These are phyloP conservation scores for Rhingia campestris DNA, from an alignment of 2,888 invertebrate genomes.

Conservation along the genomic window DNA sequence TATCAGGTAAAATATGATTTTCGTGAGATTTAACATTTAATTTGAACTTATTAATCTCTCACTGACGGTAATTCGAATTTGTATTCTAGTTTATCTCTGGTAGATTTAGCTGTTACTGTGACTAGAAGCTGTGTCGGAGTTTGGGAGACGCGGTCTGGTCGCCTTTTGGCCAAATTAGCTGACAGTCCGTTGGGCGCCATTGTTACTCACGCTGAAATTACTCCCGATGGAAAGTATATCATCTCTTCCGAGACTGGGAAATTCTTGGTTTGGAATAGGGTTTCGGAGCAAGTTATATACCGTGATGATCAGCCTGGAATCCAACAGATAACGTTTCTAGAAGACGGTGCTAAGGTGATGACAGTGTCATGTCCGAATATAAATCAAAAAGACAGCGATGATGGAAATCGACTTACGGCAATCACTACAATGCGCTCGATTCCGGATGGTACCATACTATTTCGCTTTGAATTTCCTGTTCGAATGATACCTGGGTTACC, in stretches of 20 bases:
- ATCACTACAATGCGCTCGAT: constrained; percentile 88
- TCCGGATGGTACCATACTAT: constrained; percentile 90
- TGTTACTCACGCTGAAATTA: constrained; percentile 95
- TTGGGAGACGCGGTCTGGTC: constrained; percentile 95
- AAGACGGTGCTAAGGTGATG: constrained; percentile 81
- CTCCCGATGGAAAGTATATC: constrained; percentile 91
- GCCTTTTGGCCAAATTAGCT: constrained; percentile 92
- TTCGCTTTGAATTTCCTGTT: constrained; percentile 92
- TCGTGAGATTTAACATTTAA: too few species aligned
- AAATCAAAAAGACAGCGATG: constrained; percentile 85
- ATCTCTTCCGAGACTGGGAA: constrained; percentile 96
- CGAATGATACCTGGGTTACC: constrained; percentile 87
- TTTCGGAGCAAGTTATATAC: constrained; percentile 86
- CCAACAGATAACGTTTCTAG: constrained; percentile 82
- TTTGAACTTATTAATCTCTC: too few species aligned
- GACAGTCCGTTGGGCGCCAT: constrained; percentile 97
- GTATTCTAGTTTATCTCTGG: constrained; percentile 87
- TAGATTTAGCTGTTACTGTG: constrained; percentile 93
- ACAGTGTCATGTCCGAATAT: constrained; percentile 82
- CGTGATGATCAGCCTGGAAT: constrained; percentile 90
- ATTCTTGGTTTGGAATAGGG: constrained; percentile 93
- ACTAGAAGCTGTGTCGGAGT: constrained; percentile 97
- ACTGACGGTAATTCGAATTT: too few species aligned
- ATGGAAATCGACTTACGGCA: constrained; percentile 85
- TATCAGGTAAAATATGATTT: constrained; percentile 86